phyloP scores from a whole-genome alignment of 2,888 invertebrate genomes.

The Pristionchus exspectatus region DNA sequence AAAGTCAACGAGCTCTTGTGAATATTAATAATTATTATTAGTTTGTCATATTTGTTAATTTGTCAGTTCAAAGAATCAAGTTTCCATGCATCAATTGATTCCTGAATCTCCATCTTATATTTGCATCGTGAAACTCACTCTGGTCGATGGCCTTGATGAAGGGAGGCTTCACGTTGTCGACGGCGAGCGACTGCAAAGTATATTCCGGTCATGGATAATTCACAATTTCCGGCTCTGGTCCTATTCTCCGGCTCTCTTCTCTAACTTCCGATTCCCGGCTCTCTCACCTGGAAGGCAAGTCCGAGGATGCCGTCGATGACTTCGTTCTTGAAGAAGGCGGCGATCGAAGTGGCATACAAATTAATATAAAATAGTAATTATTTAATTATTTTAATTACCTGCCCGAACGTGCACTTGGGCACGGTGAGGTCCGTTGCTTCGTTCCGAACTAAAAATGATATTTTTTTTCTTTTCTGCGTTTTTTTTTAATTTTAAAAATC shows the following conservation, averaged over 20 bases:
- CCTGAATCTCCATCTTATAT: background rate
- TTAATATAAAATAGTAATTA: background rate
- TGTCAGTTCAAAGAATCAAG: no score
- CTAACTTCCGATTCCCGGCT: background rate
- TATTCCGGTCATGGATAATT: background rate
- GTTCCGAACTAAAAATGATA: constrained; percentile 63
- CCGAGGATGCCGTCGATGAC: constrained; percentile 73
- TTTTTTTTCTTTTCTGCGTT: no score
- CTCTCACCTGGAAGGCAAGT: constrained; percentile 63
- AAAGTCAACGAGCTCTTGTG: constrained; percentile 65
- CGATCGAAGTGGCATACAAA: constrained; percentile 55
- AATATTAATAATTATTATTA: background rate
- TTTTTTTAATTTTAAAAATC: background rate
- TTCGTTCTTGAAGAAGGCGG: constrained; percentile 67
- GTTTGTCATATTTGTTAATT: background rate
- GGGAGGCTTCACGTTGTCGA: constrained; percentile 92
- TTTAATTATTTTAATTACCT: constrained; percentile 36
- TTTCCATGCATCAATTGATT: background rate
- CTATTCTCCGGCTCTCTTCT: background rate
- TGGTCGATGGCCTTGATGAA: constrained; percentile 94
- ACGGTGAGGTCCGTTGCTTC: constrained; percentile 60
- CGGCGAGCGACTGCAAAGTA: constrained; percentile 86
- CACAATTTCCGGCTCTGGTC: background rate
- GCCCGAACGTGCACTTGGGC: constrained; percentile 71
- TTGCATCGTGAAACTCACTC: constrained; percentile 61